Conservation (phyloP, 2,113 vertebrate species). For the Maccullochella peelii region DNA sequence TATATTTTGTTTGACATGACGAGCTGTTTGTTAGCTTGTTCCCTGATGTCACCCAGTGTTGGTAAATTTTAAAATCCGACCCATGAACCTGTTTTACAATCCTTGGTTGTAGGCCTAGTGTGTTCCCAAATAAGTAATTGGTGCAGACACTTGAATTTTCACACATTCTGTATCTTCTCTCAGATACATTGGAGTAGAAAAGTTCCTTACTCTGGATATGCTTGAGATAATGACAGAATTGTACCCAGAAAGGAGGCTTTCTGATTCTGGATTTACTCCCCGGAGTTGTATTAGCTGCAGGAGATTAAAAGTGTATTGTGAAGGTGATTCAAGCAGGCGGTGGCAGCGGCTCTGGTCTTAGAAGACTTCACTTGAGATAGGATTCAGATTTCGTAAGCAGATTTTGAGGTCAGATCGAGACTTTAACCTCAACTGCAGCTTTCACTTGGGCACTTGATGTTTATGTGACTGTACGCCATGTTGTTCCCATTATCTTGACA, state of each 20-base stretch:
- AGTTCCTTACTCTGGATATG: not conserved
- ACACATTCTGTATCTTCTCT: slow-evolving; percentile 8
- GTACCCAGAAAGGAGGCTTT: not conserved
- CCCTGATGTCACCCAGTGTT: not conserved
- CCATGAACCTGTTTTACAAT: not conserved
- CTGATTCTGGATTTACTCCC: slow-evolving; percentile 15
- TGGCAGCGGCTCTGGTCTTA: not conserved
- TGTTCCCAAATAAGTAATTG: not conserved
- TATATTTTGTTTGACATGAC: not conserved
- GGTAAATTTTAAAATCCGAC: not conserved
- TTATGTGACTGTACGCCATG: not conserved
- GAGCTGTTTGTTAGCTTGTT: slow-evolving; percentile 13
- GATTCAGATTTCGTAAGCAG: slow-evolving; percentile 8
- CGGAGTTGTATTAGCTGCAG: not conserved
- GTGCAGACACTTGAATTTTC: slow-evolving; percentile 21
- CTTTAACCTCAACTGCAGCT: not conserved
- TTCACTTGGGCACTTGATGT: slow-evolving; percentile 17
- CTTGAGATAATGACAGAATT: slow-evolving; percentile 18
- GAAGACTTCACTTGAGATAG: not conserved
- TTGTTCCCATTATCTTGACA: slow-evolving; percentile 51
- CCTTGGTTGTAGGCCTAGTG: not conserved
- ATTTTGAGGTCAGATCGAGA: slow-evolving; percentile 16
- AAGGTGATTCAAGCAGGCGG: not conserved
- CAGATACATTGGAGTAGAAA: slow-evolving; percentile 13
- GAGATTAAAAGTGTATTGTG: slow-evolving; percentile 27